phyloP scores from a whole-genome alignment of 2,113 vertebrate genomes.

The Rhombomys opimus region DNA sequence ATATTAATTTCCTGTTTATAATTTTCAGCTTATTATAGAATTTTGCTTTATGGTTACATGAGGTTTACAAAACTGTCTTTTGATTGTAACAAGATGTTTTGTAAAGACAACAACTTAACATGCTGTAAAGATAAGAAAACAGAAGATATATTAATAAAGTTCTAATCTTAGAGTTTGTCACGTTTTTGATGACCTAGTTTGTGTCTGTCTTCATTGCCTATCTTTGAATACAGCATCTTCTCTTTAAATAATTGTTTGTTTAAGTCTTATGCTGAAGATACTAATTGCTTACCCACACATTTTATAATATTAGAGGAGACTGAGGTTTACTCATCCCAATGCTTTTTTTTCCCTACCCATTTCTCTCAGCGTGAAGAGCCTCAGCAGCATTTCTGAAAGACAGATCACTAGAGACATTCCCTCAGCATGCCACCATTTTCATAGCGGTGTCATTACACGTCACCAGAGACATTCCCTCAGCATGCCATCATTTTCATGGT shows the following conservation, averaged over 20 bases:
- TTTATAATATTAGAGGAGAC: background rate
- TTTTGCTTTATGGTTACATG: background rate
- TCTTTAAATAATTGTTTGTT: background rate
- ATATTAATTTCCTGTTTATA: background rate
- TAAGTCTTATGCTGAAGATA: background rate
- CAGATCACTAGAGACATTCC: background rate
- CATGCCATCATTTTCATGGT: background rate
- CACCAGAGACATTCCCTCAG: background rate
- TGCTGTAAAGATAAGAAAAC: background rate
- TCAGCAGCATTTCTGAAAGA: background rate
- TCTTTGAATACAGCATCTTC: background rate
- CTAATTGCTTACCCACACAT: background rate
- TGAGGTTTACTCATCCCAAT: too few relatives aligned
- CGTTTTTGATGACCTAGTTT: background rate
- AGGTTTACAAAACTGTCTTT: background rate
- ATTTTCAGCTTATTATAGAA: background rate
- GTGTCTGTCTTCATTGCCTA: background rate
- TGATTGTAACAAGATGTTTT: background rate
- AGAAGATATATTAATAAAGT: background rate
- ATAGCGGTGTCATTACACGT: background rate
- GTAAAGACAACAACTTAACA: background rate
- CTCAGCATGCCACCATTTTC: background rate
- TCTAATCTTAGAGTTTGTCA: background rate
- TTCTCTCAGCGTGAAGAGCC: background rate
- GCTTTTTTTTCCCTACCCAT: background rate